These are phyloP conservation scores for Nomada goodeniana DNA, from an alignment of 2,888 invertebrate genomes.

Conservation along the genomic window DNA sequence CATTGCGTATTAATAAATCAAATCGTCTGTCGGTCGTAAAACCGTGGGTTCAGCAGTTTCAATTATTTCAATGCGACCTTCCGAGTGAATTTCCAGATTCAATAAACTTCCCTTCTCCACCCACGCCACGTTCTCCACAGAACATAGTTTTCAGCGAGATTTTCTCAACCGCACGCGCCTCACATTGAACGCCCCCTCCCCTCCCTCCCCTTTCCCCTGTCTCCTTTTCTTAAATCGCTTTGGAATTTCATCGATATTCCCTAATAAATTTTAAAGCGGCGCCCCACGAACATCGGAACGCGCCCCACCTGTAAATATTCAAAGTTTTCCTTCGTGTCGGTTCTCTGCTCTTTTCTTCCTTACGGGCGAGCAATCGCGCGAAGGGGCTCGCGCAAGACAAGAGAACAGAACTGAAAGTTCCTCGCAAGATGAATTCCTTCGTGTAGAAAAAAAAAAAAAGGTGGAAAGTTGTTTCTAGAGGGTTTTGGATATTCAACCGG, in stretches of 20 bases:
- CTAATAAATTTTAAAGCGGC: conserved; percentile 72
- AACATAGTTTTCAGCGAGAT: conserved; percentile 2
- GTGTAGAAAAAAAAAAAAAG: conserved; percentile 19
- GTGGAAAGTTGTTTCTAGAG: conserved; percentile 38
- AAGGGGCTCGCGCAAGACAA: conserved; percentile 32
- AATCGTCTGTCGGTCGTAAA: no score
- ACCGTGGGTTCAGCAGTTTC: no score
- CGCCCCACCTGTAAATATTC: conserved; percentile 76
- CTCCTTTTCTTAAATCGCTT: conserved; percentile 41
- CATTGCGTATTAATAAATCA: no score
- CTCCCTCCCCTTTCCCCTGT: background rate
- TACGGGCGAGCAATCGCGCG: conserved; percentile 45
- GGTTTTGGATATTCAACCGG: conserved; percentile 47
- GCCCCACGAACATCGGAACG: conserved; percentile 41
- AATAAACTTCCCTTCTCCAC: conserved; percentile 46
- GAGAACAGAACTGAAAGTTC: conserved; percentile 65
- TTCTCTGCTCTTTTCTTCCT: conserved; percentile 40
- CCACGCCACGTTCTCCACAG: no score
- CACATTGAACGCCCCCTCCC: background rate
- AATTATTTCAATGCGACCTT: background rate
- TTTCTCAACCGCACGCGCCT: conserved; percentile 39
- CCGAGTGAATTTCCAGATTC: conserved; percentile 42
- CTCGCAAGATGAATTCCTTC: conserved; percentile 59
- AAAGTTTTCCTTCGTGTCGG: conserved; percentile 73
- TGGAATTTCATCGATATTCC: conserved; percentile 78